Conservation (phyloP, 92 coral and sea anemone species). For the Epizoanthus fatuus region DNA sequence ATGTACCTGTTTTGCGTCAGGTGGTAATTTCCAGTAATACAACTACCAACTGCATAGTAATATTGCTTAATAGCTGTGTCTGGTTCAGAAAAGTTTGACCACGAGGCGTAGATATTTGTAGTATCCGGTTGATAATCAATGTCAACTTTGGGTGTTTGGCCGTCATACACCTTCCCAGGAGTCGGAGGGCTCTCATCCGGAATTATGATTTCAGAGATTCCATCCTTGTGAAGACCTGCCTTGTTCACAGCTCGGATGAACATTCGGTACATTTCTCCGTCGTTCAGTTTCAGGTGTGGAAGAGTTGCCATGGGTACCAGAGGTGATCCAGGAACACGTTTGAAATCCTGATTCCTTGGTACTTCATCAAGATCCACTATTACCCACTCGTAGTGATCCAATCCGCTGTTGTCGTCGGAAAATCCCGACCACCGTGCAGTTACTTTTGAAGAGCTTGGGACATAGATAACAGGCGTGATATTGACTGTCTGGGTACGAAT, state of each 20-base stretch:
- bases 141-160: slow-evolving; percentile 64
- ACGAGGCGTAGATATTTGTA: slow-evolving; percentile 76
- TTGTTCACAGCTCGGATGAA: slow-evolving; percentile 85
- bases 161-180: slow-evolving; percentile 88
- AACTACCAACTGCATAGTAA: slow-evolving; percentile 94
- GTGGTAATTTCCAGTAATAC: slow-evolving; percentile 88
- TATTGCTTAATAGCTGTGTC: slow-evolving; percentile 82
- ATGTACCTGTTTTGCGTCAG: slow-evolving; percentile 80
- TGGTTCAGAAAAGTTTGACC: slow-evolving; percentile 82
- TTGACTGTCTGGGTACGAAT: slow-evolving; percentile 54
- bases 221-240: slow-evolving; percentile 81
- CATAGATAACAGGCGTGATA: slow-evolving; percentile 78
- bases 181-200: slow-evolving; percentile 86
- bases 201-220: slow-evolving; percentile 69
- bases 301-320: slow-evolving; percentile 78
- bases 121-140: slow-evolving; percentile 81
- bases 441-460: slow-evolving; percentile 66
- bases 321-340: slow-evolving; percentile 71
- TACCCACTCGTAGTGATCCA: slow-evolving; percentile 83
- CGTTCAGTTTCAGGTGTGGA: slow-evolving; percentile 60
- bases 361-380: slow-evolving; percentile 51
- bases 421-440: slow-evolving; percentile 85
- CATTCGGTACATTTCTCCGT: slow-evolving; percentile 73
- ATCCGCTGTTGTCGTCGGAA: slow-evolving; percentile 84
- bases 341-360: slow-evolving; percentile 66